Evolutionary conservation across 2,797 vertebrate genomes (phyloP).

Genomic region (Acipenser transmontanus): DNA sequence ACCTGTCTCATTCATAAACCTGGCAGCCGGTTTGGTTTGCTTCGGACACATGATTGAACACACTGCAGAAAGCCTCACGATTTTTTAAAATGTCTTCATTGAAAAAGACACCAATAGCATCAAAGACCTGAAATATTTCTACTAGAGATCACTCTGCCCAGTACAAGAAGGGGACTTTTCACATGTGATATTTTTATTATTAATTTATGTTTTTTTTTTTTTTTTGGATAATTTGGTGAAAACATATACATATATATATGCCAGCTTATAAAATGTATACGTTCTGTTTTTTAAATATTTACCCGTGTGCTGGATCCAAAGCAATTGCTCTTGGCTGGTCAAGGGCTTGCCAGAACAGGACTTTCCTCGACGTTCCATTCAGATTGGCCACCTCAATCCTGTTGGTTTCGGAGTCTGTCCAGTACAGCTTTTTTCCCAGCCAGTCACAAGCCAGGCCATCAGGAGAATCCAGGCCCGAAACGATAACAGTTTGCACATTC

Average conservation of each 20-base stretch:
- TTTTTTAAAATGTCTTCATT: not conserved
- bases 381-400: constrained; percentile 92
- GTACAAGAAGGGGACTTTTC: no score
- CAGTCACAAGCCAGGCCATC: constrained; percentile 95
- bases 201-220: not conserved
- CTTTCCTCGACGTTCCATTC: constrained; percentile 85
- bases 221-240: no score
- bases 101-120: no score
- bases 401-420: constrained; percentile 96
- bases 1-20: no score
- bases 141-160: no score
- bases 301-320: constrained; percentile 87
- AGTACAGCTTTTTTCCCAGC: constrained; percentile 90
- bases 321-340: constrained; percentile 93
- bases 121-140: no score
- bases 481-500: constrained; percentile 75
- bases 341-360: constrained; percentile 92
- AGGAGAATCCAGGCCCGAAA: constrained; percentile 86
- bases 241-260: no score
- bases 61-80: no score
- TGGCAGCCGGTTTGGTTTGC: no score
- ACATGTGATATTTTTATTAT: not conserved
- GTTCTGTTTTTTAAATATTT: constrained; percentile 28
- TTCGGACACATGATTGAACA: no score
- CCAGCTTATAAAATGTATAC: no score